These are phyloP conservation scores for Blastobasis lacticolella DNA, from an alignment of 2,888 invertebrate genomes.

Conservation along the genomic window DNA sequence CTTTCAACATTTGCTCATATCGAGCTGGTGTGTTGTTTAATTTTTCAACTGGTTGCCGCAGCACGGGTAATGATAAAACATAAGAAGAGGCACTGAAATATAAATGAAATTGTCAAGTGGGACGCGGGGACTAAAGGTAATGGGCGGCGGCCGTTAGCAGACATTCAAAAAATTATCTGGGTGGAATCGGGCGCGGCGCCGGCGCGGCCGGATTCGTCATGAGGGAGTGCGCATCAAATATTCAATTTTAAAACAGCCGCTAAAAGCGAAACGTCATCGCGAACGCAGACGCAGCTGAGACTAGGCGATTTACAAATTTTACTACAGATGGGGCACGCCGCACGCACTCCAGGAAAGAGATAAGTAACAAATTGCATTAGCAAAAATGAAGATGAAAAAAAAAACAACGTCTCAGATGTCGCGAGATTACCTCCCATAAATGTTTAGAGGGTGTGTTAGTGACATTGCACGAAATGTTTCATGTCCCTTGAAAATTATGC, in stretches of 20 bases:
- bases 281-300: constrained; percentile 66
- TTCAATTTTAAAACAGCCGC: constrained; percentile 74
- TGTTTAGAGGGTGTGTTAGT: constrained; percentile 58
- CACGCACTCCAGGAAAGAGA: constrained; percentile 55
- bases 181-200: constrained; percentile 48
- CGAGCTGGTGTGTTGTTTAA: no score
- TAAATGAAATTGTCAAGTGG: constrained; percentile 41
- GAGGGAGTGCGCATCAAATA: constrained; percentile 72
- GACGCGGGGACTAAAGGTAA: constrained; percentile 42
- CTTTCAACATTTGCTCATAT: no score
- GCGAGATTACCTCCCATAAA: constrained; percentile 53
- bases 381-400: constrained; percentile 60
- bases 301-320: constrained; percentile 68
- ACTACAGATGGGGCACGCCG: constrained; percentile 68
- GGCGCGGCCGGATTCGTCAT: constrained; percentile 62
- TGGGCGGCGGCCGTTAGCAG: constrained; percentile 50
- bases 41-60: no score
- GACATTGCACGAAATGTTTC: constrained; percentile 54
- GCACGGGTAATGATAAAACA: no score
- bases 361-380: constrained; percentile 69
- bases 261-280: constrained; percentile 74
- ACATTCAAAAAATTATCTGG: constrained; percentile 64
- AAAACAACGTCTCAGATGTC: constrained; percentile 55
- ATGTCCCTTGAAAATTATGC: constrained; percentile 60
- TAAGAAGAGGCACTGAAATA: constrained; percentile 27